Evolutionary conservation across 2,888 invertebrate species (phyloP).

Genomic region (Strigamia maritima): DNA sequence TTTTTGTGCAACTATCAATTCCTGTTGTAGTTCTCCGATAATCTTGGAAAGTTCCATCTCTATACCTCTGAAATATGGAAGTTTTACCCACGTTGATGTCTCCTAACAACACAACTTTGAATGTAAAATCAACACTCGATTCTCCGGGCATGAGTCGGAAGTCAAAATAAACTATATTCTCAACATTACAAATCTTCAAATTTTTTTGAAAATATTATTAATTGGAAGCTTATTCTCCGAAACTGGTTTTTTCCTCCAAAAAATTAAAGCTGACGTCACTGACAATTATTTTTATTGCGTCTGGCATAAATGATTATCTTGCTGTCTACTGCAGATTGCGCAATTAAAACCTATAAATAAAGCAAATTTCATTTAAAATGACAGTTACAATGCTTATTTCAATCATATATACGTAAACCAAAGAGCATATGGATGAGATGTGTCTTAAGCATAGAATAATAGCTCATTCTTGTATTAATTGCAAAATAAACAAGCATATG

Average conservation of each 20-base stretch:
- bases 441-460: no score
- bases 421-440: no score
- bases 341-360: not conserved
- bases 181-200: not conserved
- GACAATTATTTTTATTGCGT: not conserved
- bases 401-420: no score
- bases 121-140: conserved; percentile 12
- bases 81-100: conserved; percentile 44
- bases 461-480: no score
- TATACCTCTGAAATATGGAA: conserved; percentile 43
- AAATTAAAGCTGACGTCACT: not conserved
- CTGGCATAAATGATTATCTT: not conserved
- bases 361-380: not conserved
- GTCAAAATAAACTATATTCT: not conserved
- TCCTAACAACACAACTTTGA: conserved; percentile 43
- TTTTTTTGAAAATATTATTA: no score
- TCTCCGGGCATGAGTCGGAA: conserved; percentile 1
- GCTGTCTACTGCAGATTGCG: not conserved
- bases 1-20: conserved; percentile 41
- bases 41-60: conserved; percentile 42
- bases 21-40: conserved; percentile 41
- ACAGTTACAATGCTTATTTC: no score
- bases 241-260: not conserved
- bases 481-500: no score
- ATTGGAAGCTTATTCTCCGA: not conserved